phyloP scores from a whole-genome alignment of 2,113 vertebrate genomes.

The Oryctolagus cuniculus region mOryCun1.1 NC_091444.1:56865501-56866000 shows the following conservation, averaged over 20 bases:
- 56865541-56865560: neutral
- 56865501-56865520: neutral
- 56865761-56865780: neutral
- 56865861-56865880: neutral
- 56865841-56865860: neutral
- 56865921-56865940: neutral
- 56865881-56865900: neutral
- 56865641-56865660: neutral
- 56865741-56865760: neutral
- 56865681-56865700: neutral
- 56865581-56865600: neutral
- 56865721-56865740: neutral
- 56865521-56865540: neutral
- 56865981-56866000: slow-evolving; percentile 70
- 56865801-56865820: neutral
- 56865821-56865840: neutral
- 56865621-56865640: neutral
- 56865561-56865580: neutral
- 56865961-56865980: slow-evolving; percentile 50
- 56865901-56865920: neutral
- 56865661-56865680: neutral
- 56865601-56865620: neutral
- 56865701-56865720: neutral
- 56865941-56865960: slow-evolving; percentile 13
- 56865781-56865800: neutral